A percentile compares a stretch with the other conserved stretches of the same genome.
Conservation (phyloP, 1,140 invertebrate genomes). For the Bacillus rossius region DNA sequence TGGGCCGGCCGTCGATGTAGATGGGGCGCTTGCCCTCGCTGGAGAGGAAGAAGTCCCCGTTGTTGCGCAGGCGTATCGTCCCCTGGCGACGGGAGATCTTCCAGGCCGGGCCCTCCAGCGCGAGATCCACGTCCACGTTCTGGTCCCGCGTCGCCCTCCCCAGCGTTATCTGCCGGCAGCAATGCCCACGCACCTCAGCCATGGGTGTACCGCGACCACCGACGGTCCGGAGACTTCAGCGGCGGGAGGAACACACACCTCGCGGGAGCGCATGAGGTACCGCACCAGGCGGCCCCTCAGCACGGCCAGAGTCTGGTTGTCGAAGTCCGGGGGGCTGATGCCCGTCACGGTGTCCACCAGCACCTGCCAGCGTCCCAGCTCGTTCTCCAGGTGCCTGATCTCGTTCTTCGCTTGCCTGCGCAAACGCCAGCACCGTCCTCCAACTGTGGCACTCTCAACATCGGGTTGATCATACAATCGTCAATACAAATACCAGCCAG, state of each 20-base stretch:
- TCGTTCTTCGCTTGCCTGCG: slow-evolving; percentile 67
- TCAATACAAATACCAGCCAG: too few relatives aligned
- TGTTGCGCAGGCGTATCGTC: slow-evolving; percentile 83
- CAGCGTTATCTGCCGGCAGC: slow-evolving; percentile 75
- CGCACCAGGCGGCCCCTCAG: slow-evolving; percentile 87
- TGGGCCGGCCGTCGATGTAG: slow-evolving; percentile 87
- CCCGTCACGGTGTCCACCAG: slow-evolving; percentile 85
- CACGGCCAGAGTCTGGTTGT: slow-evolving; percentile 89
- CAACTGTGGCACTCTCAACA: too few relatives aligned
- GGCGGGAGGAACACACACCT: slow-evolving; percentile 51
- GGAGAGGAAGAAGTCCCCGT: slow-evolving; percentile 89
- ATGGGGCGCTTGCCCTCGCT: slow-evolving; percentile 95
- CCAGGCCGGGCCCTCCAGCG: slow-evolving; percentile 82
- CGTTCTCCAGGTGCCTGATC: slow-evolving; percentile 84
- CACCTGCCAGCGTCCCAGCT: slow-evolving; percentile 88
- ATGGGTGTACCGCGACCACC: too few relatives aligned
- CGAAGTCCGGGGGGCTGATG: slow-evolving; percentile 71
- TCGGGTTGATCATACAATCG: too few relatives aligned
- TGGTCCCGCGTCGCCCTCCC: slow-evolving; percentile 86
- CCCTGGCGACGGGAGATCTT: slow-evolving; percentile 85
- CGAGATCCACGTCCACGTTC: slow-evolving; percentile 90
- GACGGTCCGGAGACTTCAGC: too few relatives aligned
- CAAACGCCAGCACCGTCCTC: too few relatives aligned
- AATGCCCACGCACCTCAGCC: too few relatives aligned
- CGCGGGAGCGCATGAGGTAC: slow-evolving; percentile 92